Evolutionary conservation across 2,797 vertebrate species (phyloP), one percentile per base, ranked within the genome.

Genomic region (Gila robusta): DNA sequence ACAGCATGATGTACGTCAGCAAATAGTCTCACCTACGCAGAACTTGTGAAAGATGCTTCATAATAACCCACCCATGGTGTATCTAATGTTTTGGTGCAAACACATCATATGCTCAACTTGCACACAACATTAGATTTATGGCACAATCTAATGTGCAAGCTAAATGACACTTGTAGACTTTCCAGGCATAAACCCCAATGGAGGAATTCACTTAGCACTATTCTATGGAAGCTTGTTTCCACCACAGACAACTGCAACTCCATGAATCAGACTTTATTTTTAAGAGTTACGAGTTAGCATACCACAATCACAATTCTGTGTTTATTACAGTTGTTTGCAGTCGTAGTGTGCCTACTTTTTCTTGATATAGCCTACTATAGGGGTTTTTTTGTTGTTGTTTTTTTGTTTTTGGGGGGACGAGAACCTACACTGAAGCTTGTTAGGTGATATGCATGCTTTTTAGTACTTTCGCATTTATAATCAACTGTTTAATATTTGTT

Each of bases 51-150:
- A 89, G 69, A 89, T 83, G 77, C 82, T 32, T 49, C 86, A 78
- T 85, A 78, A 79, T 82, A 83, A 88, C 82, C 83, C 66, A 87
- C 84, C 85, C 85, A 69, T 10, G 85, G 89, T 84, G 79, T 47
- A 81, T 66, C 56, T 82, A 52, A 84, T 74, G 28, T 74, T 73
- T 80, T 70, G 80, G 41, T 62, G n/a, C 28, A 85, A 66, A 79
- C 79, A 80, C 70, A 70, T 81, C 71, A 70, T 44, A 35, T 32
- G 87, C 67, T 83, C 67, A 85, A 47, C 69, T 69, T 79, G 77
- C 76, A 67, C 71, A 86, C 37, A 78, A 72, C 56, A 73, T 47
- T 56, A 66, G 66, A 69, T 69, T 56, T 74, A 70, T 62, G 17
- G 54, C 47, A 74, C 35, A 85, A 78, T 78, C 62, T 81, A 77